Base-by-base conservation (phyloP, 1,140 invertebrate species). In the Diplogasteroides magnus region DNA sequence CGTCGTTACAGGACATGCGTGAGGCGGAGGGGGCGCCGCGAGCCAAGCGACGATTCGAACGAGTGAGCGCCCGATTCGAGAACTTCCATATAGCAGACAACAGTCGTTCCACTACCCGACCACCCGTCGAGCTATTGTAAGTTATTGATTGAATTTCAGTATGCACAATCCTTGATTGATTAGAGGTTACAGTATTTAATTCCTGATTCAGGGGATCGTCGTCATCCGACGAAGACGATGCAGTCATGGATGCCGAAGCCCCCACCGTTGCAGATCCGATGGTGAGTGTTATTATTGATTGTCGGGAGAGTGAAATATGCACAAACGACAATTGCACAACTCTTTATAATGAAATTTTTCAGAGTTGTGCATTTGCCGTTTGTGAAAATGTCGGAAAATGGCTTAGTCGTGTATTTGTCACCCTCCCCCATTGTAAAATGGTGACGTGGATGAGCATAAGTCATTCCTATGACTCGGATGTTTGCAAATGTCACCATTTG, bases 21-120 rank as follows among this genome's bases (percentile, higher is more conserved):
- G 2, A 65, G 2, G 37, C 13, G 15, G 64, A 65, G 13, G 13
- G n/a, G 6, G 64, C n/a, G 2, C 64, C 64, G 3, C 31, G 37
- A 31, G 37, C 64, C 37, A 65, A 65, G 64, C 3, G 29, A 65
- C 31, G 64, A 19, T 65, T 65, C 29, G 64, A 65, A 19, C 31
- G 37, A n/a, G 64, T 65, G 23, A 65, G 48, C 27, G 31, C 31
- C 23, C 31, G 31, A 37, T 28, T 65, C 13, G 3, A 56, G 14
- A 37, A 65, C 48, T 65, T 65, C 32, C 25, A 23, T 25, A 65
- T 65, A 2, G 31, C 64, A 13, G 48, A 65, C 13, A 31, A 63
- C 25, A 31, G 25, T 11, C 61, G 27, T 29, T 63, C 32, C 28
- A 28, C 32, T 3, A 31, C 32, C 27, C 32, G 6, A 63, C 27